A percentile compares a stretch with the other conserved stretches of the same genome.
These are phyloP conservation scores for Aporophyla nigra DNA, from an alignment of 2,888 invertebrate species.

Conservation along the genomic window DNA sequence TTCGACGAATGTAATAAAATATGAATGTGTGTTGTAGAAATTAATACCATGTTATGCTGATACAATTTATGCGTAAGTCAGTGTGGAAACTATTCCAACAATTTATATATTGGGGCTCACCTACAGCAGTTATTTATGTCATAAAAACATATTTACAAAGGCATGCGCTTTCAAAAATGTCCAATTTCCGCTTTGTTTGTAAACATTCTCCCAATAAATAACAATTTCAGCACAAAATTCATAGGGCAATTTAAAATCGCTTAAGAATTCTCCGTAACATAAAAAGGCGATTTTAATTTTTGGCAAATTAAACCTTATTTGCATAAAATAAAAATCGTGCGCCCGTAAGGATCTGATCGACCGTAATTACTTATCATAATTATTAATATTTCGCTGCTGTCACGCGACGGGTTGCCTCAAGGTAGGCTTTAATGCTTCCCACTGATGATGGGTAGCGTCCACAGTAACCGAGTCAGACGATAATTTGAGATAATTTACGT, in stretches of 20 bases:
- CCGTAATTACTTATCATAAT: constrained; percentile 81
- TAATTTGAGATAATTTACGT: constrained; percentile 89
- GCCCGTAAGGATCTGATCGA: constrained; percentile 73
- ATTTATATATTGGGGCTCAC: background rate
- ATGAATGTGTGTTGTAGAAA: constrained; percentile 42
- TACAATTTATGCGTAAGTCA: constrained; percentile 49
- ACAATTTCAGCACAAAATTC: constrained; percentile 32
- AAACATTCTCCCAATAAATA: constrained; percentile 37
- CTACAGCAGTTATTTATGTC: background rate
- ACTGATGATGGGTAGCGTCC: constrained; percentile 81
- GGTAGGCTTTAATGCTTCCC: constrained; percentile 78
- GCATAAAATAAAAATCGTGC: constrained; percentile 74
- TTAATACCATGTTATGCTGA: constrained; percentile 29
- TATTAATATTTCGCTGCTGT: constrained; percentile 85
- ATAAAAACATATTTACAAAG: background rate
- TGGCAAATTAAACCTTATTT: constrained; percentile 73
- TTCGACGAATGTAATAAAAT: constrained; percentile 73
- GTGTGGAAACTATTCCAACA: constrained; percentile 22
- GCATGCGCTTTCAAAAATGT: background rate
- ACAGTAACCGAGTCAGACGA: constrained; percentile 82
- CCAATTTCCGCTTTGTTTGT: constrained; percentile 21
- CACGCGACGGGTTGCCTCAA: constrained; percentile 81
- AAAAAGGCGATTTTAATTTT: constrained; percentile 63
- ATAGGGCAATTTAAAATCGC: constrained; percentile 54
- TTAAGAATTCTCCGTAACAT: constrained; percentile 47